These are phyloP conservation scores for Strigops habroptila DNA, from an alignment of 2,113 vertebrate genomes.

Conservation along the genomic window DNA sequence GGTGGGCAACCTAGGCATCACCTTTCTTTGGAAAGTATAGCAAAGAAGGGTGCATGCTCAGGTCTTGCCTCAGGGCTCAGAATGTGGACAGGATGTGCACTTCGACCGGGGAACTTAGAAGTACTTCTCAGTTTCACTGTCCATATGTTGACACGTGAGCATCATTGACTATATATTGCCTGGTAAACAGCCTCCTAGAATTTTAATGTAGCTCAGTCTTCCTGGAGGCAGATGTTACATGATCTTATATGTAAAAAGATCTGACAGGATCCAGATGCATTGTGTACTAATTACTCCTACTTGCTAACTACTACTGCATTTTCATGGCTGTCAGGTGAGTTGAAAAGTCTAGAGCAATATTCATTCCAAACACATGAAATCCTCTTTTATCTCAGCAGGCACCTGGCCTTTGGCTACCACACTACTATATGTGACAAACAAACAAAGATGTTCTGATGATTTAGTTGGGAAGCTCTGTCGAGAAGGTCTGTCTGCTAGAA, in stretches of 20 bases:
- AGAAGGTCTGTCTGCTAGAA: not conserved
- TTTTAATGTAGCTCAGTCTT: not conserved
- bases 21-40: not conserved
- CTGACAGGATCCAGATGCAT: not conserved
- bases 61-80: not conserved
- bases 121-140: not conserved
- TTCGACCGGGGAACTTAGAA: not conserved
- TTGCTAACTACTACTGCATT: not conserved
- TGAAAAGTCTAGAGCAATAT: not conserved
- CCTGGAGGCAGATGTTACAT: not conserved
- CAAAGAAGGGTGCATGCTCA: accelerated
- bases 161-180: not conserved
- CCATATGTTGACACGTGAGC: not conserved
- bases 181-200: not conserved
- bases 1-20: not conserved
- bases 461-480: not conserved
- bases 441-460: not conserved
- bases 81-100: not conserved
- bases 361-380: not conserved
- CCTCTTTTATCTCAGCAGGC: not conserved
- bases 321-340: not conserved
- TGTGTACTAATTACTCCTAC: not conserved
- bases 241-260: not conserved
- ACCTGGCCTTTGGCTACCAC: not conserved
- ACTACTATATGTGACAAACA: not conserved